Evolutionary conservation across 1,140 invertebrate species (phyloP), one percentile per base, ranked within the genome.

Genomic region (Zophobas atratus): DNA sequence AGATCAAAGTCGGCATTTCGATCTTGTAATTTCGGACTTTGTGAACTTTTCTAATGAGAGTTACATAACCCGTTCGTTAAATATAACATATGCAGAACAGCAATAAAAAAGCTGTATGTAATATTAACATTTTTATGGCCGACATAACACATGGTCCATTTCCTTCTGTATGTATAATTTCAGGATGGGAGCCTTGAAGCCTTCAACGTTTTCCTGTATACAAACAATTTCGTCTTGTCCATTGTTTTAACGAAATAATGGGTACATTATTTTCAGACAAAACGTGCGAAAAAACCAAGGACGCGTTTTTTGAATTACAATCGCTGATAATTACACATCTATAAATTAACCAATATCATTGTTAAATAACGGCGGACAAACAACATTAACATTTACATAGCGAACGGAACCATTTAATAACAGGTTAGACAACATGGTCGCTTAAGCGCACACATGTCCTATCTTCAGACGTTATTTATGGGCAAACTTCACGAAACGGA

Each of bases 81-180:
- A 75, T 46, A 49, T 53, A 75, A 75, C 74, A 75, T 67, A 75
- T 75, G 55, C 46, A 46, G 46, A 35, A 56, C 74, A 75, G 46
- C 51, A 67, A 35, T 60, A 60, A 55, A 75, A 75, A 75, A 56
- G 53, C 72, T 57, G 55, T 63, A 74, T 43, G 63, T 71, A 73
- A 71, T 53, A 70, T 70, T 71, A 71, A 79, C 57, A 76, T 51
- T 80, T 80, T 80, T 80, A 80, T 80, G 75, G 75, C 49, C 76
- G 74, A 63, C 63, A 76, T 76, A 80, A 74, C 78, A 80, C 78
- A 80, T 80, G 78, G 78, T 56, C 78, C 71, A 74, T 80, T 80
- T 80, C 78, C 78, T 80, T 57, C 63, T 67, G 60, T 46, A 43
- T 72, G 70, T 76, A 76, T 76, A 76, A 79, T 71, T 79, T 76